Evolutionary conservation across 2,888 invertebrate genomes (phyloP).

Genomic region (Spilosoma lubricipeda): DNA sequence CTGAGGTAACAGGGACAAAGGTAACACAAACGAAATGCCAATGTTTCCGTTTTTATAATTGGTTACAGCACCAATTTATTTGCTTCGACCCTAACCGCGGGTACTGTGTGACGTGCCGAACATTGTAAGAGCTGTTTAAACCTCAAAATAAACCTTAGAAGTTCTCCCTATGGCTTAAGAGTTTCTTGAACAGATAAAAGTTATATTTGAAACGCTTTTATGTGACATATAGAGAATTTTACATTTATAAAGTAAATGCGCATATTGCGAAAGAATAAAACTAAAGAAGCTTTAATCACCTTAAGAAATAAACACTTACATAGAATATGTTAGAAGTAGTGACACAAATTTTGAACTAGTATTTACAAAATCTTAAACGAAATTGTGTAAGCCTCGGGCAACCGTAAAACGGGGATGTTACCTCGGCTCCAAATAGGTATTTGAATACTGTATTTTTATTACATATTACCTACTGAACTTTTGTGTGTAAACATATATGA

Average conservation of each 20-base stretch:
- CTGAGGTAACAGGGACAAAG: neutral
- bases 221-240: neutral
- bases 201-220: neutral
- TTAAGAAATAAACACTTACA: neutral
- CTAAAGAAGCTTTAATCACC: neutral
- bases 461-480: neutral
- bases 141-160: neutral
- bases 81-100: neutral
- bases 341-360: neutral
- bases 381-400: conserved; percentile 30
- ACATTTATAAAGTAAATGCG: neutral
- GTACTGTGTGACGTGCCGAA: neutral
- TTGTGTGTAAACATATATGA: neutral
- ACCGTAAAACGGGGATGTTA: neutral
- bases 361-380: conserved; percentile 19
- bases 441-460: conserved; percentile 3
- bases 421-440: conserved; percentile 1
- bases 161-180: neutral
- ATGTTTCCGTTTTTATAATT: no score
- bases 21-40: no score
- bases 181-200: neutral
- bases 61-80: neutral
- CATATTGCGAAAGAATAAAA: neutral
- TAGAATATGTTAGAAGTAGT: neutral
- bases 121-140: neutral